Conservation (phyloP, 2,888 invertebrate species). For the Drosophila monieri region DNA sequence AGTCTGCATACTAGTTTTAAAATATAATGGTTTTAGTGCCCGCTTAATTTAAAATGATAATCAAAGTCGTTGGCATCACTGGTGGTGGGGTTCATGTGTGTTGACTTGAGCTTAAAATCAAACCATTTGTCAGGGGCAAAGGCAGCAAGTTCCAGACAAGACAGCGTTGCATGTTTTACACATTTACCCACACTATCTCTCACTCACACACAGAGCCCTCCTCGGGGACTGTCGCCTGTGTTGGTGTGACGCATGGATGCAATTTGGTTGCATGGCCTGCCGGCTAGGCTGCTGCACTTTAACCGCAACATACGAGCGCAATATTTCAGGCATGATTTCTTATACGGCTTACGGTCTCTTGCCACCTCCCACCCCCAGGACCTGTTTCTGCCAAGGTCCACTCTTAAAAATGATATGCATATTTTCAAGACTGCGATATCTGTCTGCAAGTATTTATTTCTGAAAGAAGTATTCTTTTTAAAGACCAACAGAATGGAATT, state of each 20-base stretch:
- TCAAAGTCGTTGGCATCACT: conserved; percentile 9
- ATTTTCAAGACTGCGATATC: not conserved
- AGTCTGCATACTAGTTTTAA: not conserved
- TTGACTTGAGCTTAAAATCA: conserved; percentile 73
- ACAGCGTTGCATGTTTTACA: conserved; percentile 72
- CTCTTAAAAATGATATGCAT: not conserved
- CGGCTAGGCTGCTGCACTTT: conserved; percentile 67
- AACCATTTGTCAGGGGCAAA: conserved; percentile 69
- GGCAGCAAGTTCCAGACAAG: conserved; percentile 61
- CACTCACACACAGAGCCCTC: conserved; percentile 16
- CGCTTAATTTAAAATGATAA: not conserved
- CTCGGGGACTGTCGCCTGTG: conserved; percentile 29
- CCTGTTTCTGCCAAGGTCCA: conserved; percentile 8
- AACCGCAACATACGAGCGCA: conserved; percentile 75
- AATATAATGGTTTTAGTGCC: not conserved
- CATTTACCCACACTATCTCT: conserved; percentile 41
- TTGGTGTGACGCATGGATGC: conserved; percentile 70
- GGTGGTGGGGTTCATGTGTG: conserved; percentile 28
- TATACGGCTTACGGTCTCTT: conserved; percentile 56
- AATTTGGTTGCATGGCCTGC: conserved; percentile 62
- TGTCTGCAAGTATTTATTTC: no score
- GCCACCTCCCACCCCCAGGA: conserved; percentile 11
- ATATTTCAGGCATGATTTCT: conserved; percentile 81
- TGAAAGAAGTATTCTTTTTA: no score
- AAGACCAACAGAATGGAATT: no score